Conservation (phyloP, 2,113 vertebrate genomes). For the Lepus timidus region DNA sequence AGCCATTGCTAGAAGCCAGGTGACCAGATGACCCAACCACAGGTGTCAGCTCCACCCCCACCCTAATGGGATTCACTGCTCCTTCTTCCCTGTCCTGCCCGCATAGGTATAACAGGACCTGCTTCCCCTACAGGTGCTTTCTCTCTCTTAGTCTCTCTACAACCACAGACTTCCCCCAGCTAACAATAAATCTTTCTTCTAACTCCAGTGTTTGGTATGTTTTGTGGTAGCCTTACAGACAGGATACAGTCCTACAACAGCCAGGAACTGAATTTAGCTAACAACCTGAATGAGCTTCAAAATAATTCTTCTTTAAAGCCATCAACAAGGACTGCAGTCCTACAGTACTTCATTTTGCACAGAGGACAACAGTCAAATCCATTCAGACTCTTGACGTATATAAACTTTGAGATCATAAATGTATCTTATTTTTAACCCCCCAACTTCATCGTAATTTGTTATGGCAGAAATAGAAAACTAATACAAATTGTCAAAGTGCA, state of each 20-base stretch:
- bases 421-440: neutral
- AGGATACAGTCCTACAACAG: neutral
- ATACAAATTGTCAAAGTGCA: neutral
- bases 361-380: neutral
- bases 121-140: too few relatives aligned
- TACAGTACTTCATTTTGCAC: neutral
- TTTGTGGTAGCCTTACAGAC: too few relatives aligned
- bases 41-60: too few relatives aligned
- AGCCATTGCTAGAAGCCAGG: too few relatives aligned
- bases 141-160: too few relatives aligned
- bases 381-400: neutral
- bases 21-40: too few relatives aligned
- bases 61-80: too few relatives aligned
- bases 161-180: too few relatives aligned
- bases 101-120: too few relatives aligned
- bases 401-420: neutral
- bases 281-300: neutral
- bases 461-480: neutral
- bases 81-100: too few relatives aligned
- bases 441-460: neutral
- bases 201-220: too few relatives aligned
- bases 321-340: neutral
- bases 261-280: neutral
- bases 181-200: too few relatives aligned
- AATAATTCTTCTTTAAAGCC: neutral